phyloP scores from a whole-genome alignment of 2,888 invertebrate species.

The Limenitis camilla region DNA sequence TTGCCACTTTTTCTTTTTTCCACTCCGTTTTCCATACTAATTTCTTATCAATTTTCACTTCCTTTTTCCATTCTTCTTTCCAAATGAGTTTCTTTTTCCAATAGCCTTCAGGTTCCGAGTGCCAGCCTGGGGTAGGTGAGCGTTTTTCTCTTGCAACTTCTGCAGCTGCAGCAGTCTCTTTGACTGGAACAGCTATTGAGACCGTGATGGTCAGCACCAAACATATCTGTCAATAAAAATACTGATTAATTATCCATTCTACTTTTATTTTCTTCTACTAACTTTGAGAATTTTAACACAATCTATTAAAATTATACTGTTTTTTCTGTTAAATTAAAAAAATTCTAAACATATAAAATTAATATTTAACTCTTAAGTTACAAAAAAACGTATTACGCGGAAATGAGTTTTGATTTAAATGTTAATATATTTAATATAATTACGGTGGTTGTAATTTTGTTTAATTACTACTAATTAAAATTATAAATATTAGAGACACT shows the following conservation, averaged over 20 bases:
- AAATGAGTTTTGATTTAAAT: too few species aligned
- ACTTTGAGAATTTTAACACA: not conserved
- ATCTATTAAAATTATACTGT: not conserved
- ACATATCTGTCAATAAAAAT: slow-evolving; percentile 69
- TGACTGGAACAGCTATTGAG: slow-evolving; percentile 49
- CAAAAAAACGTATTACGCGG: not conserved
- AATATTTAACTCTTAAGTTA: not conserved
- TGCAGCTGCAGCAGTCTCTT: slow-evolving; percentile 39
- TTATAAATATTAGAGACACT: too few species aligned
- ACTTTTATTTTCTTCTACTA: not conserved
- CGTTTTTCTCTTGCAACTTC: slow-evolving; percentile 70
- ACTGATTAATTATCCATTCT: not conserved
- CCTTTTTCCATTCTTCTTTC: slow-evolving; percentile 87
- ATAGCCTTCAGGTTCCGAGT: slow-evolving; percentile 77
- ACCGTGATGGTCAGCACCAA: slow-evolving; percentile 73
- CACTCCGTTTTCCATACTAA: slow-evolving; percentile 79
- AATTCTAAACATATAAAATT: not conserved
- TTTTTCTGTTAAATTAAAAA: not conserved
- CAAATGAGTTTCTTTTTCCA: slow-evolving; percentile 89
- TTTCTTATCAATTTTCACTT: slow-evolving; percentile 85
- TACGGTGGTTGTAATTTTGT: too few species aligned
- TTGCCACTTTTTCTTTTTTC: slow-evolving; percentile 78
- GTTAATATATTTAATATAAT: too few species aligned
- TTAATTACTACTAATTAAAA: too few species aligned
- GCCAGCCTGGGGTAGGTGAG: slow-evolving; percentile 66